phyloP scores from a whole-genome alignment of 2,888 invertebrate genomes.

The Tyria jacobaeae region DNA sequence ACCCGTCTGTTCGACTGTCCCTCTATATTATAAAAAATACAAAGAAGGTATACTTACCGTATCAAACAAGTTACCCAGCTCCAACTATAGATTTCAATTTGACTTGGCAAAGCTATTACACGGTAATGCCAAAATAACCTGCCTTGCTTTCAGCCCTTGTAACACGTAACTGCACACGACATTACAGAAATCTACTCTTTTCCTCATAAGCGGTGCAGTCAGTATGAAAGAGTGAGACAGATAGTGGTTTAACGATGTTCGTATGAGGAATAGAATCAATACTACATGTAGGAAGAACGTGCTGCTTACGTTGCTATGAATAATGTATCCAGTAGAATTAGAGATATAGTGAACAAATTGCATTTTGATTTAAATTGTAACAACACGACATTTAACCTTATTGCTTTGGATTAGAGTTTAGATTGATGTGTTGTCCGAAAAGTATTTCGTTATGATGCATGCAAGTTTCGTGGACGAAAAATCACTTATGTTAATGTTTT shows the following conservation, averaged over 20 bases:
- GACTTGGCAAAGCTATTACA: slow-evolving; percentile 33
- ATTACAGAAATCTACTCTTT: slow-evolving; percentile 3
- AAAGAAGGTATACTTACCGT: neutral
- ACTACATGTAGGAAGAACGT: slow-evolving; percentile 42
- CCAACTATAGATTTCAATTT: slow-evolving; percentile 33
- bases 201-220: neutral
- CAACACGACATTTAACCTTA: slow-evolving; percentile 3
- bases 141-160: slow-evolving; percentile 27
- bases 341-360: slow-evolving; percentile 35
- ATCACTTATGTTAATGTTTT: slow-evolving; percentile 6
- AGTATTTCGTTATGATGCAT: neutral
- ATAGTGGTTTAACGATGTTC: slow-evolving; percentile 20
- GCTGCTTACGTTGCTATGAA: slow-evolving; percentile 43
- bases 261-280: slow-evolving; percentile 43
- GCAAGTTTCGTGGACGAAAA: slow-evolving; percentile 2
- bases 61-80: slow-evolving; percentile 12
- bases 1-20: too few relatives aligned
- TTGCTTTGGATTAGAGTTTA: slow-evolving; percentile 10
- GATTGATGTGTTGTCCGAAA: neutral
- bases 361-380: slow-evolving; percentile 45
- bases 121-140: slow-evolving; percentile 31
- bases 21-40: too few relatives aligned
- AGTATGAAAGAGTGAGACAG: slow-evolving; percentile 32
- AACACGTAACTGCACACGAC: slow-evolving; percentile 22
- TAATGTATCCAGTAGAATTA: slow-evolving; percentile 47